Evolutionary conservation across 2,888 invertebrate genomes (phyloP).

Genomic region (Erebia aethiops): DNA sequence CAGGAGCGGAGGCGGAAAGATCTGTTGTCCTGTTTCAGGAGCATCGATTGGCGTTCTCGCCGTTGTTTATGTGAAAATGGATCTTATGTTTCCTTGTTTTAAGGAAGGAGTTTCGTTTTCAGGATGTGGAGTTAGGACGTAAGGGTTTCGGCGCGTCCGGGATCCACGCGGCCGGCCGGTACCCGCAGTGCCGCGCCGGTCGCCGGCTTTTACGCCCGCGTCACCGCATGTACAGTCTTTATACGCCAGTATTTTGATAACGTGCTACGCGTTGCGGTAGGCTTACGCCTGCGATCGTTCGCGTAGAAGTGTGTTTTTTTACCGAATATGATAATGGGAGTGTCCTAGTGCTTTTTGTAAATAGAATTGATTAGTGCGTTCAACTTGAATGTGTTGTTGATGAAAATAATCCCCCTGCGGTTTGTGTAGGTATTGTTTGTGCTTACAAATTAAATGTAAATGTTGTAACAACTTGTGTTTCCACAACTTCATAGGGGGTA

Average conservation of each 20-base stretch:
- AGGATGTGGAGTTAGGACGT: constrained; percentile 59
- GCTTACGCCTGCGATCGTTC: constrained; percentile 45
- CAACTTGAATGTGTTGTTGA: constrained; percentile 32
- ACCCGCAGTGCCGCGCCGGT: constrained; percentile 78
- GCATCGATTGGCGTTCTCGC: constrained; percentile 74
- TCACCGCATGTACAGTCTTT: constrained; percentile 41
- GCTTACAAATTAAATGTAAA: constrained; percentile 30
- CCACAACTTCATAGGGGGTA: constrained; percentile 33
- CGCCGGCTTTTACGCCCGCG: constrained; percentile 66
- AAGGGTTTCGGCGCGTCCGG: constrained; percentile 55
- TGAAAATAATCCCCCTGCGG: constrained; percentile 30
- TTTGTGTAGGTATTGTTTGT: constrained; percentile 34
- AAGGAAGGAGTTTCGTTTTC: constrained; percentile 47
- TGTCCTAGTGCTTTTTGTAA: constrained; percentile 30
- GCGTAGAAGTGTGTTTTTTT: constrained; percentile 33
- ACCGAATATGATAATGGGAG: constrained; percentile 27
- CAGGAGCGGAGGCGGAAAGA: constrained; percentile 75
- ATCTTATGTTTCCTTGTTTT: constrained; percentile 44
- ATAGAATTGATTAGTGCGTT: constrained; percentile 28
- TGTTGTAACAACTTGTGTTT: constrained; percentile 32
- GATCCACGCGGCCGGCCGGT: constrained; percentile 71
- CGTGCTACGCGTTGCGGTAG: constrained; percentile 54
- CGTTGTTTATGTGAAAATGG: constrained; percentile 41
- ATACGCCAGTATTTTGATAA: constrained; percentile 49
- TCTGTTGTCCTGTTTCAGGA: constrained; percentile 77